A percentile compares a stretch with the other conserved stretches of the same genome.
Evolutionary conservation across 2,797 vertebrate species (phyloP).

Genomic region (Lophotriccus pileatus): DNA sequence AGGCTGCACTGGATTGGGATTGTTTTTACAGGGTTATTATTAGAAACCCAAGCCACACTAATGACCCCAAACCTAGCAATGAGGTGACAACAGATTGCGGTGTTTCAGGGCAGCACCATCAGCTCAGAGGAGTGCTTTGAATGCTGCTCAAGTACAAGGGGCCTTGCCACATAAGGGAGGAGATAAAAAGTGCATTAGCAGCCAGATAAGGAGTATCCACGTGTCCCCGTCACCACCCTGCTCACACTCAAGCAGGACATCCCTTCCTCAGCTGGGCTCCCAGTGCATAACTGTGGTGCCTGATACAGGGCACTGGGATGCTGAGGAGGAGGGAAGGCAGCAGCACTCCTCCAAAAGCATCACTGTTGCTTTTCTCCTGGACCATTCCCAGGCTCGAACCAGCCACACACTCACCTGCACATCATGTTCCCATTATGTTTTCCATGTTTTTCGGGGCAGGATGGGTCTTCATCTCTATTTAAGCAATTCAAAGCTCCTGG

Average conservation of each 20-base stretch:
- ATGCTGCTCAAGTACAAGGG: not conserved
- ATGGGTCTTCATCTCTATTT: not conserved
- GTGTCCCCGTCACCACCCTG: not conserved
- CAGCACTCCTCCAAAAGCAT: not conserved
- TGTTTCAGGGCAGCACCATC: not conserved
- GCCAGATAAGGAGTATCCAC: not conserved
- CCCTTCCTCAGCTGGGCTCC: not conserved
- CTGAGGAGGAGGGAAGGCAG: not conserved
- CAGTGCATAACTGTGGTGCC: accelerated
- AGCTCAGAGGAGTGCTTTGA: not conserved
- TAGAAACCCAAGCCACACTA: not conserved
- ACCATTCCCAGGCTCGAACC: not conserved
- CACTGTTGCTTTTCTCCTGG: not conserved
- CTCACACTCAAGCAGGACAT: not conserved
- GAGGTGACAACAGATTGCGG: not conserved
- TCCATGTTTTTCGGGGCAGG: not conserved
- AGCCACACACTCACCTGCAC: not conserved
- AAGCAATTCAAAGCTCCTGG: not conserved
- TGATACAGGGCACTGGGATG: not conserved
- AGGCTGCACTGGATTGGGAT: not conserved
- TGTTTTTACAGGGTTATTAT: not conserved
- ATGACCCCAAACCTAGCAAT: not conserved
- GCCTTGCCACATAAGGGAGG: not conserved
- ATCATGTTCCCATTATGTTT: not conserved
- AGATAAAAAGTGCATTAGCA: slow-evolving; percentile 35